Evolutionary conservation across 2,797 vertebrate genomes (phyloP), one percentile per base, ranked within the genome.

Genomic region (Anguilla megastoma): DNA sequence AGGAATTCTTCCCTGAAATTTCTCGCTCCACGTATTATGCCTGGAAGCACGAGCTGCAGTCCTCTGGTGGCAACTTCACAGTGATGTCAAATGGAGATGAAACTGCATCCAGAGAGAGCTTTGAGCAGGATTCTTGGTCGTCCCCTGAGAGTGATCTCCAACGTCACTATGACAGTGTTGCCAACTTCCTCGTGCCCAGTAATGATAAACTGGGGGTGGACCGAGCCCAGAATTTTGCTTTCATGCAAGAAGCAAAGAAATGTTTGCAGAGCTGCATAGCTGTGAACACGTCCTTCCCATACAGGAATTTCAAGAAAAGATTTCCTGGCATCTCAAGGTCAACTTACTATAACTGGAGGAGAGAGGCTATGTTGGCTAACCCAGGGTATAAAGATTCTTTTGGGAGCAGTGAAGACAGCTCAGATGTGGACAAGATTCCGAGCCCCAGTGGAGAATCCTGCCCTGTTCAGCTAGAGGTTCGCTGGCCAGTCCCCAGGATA

Each of bases 341-440:
- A 0, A 99, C 98, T 10, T 99, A 99, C 91, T 99, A 99, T 94
- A 99, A 99, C 91, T 99, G 98, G 98, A 96, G 98, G 90, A 96
- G 97, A 84, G 98, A 99, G 93, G 98, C 98, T 24, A 94, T 99
- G 94, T 36, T 95, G 69, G 93, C 94, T 33, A 93, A 85, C 16
- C 88, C 95, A 27, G 91, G 93, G 1, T 96, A 94, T 90, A 96
- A 95, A 92, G 92, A 94, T 74, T 91, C 89, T 0, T 80, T 86
- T 0, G 95, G 93, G 30, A 96, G 94, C 91, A 94, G 94, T 0
- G 93, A 95, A 48, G 96, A 96, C 85, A 92, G 95, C 89, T 95
- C 93, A 0, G 95, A 95, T 48, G 92, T 87, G 0, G 94, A 96
- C 90, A 96, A 96, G 89, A 92, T 93, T 85, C 94, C 92, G 30